Base-by-base conservation (phyloP, 1,140 invertebrate species). In the Drosophila bifasciata region DNA sequence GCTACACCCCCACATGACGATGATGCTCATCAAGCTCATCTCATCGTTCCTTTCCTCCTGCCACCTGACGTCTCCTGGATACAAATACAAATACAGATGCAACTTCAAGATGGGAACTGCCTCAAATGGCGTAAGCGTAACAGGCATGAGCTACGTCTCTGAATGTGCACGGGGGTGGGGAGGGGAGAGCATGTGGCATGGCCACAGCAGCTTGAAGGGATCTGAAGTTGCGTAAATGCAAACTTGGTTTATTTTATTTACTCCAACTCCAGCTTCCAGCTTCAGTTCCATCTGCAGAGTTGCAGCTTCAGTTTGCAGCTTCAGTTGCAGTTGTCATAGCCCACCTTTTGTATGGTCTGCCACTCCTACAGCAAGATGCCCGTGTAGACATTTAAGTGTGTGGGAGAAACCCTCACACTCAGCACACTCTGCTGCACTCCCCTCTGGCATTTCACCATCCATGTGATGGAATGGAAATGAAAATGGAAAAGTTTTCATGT, bases 391-490 rank as follows among this genome's bases (percentile, higher is more conserved):
- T 79, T 67, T 52, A 68, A 79, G 70, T 64, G 57, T n/a, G n/a
- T n/a, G 53, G 73, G 45, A 15, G 5, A 36, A 25, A 13, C 28
- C 49, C 5, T 11, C 9, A 16, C 17, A 45, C 44, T 19, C 44
- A n/a, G n/a, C 25, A 1, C 9, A 9, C 2, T 5, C 9, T 11
- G 4, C 17, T 11, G 17, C 4, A 8, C 7, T 23, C 13, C n/a
- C 15, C 3, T 6, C 13, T 9, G 2, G 19, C 16, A 23, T 16
- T 8, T 13, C 3, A n/a, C 23, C 11, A 19, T 19, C 6, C 17
- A 41, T 28, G 67, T 81, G 56, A 77, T 62, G 81, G 71, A 86
- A 85, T 81, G 77, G 62, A 86, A 84, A 85, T 85, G 67, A 68
- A 81, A 85, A 85, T 74, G 69, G 59, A 73, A 74, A 74, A 74